Evolutionary conservation across 92 coral and sea anemone species (phyloP), one percentile per base, ranked within the genome.

Genomic region (Siderastrea radians): DNA sequence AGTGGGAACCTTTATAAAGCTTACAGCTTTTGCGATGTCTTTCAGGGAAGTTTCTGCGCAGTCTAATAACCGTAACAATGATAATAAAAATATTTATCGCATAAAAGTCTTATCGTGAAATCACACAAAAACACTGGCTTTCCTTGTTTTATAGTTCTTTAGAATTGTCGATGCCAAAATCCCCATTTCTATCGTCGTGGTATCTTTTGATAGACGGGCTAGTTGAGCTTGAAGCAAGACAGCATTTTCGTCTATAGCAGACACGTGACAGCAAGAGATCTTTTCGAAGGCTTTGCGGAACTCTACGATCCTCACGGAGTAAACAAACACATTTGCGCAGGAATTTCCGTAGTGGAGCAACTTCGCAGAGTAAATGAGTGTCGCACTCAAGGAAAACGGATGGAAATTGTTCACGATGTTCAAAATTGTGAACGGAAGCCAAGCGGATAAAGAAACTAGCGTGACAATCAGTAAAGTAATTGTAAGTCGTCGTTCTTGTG

Each of bases 271-370:
- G 26, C 87, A 50, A 48, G 11, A 70, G n/a, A 84, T 51, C 45
- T 44, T 74, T 71, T 49, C 52, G 59, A 84, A 60, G 5, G 81
- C 48, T 8, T 51, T 50, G 8, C 80, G 52, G 70, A 84, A 84
- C 69, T 84, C 87, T 13, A 38, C 43, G 60, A 84, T 84, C 53
- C 81, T 72, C 62, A 63, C 12, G 8, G 87, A 57, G 26, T 74
- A 84, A 8, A 84, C 64, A 38, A 84, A 74, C 75, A 84, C 72
- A 74, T 84, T 84, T 61, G 81, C 80, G 71, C 80, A 73, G 63
- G 87, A 84, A 73, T 84, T 84, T 43, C 87, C 87, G 6, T 84
- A 84, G 59, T 84, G 87, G n/a, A 84, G 73, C 47, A 84, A 55
- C 63, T 73, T 84, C 3, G 87, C 47, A 66, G 65, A 53, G 77